Base-by-base conservation (phyloP, 2,113 vertebrate genomes). In the Vicugna pacos region DNA sequence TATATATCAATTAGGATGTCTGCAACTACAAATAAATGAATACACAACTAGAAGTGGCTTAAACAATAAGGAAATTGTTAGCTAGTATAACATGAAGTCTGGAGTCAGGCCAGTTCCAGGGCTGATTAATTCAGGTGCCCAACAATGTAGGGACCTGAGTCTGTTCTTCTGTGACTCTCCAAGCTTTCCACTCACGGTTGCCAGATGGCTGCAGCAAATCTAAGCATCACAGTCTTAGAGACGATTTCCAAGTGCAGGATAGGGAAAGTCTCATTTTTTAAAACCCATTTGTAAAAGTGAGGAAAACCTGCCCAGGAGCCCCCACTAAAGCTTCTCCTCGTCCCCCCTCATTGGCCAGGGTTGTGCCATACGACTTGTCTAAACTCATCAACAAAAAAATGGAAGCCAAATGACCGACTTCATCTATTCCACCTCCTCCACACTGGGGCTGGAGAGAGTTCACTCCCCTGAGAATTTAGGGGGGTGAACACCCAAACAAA, bases 1-100 rank as follows among this genome's bases (percentile, higher is more conserved):
- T 17, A 50, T 52, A 1, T 30, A 69, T 48, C 52, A 77, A 22
- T 83, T 79, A 88, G 14, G 48, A 84, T 79, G 24, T 69, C 73
- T 84, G n/a, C 22, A 87, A 65, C 8, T 60, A 10, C 22, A 82
- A 52, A 38, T 48, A 42, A 75, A 94, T 85, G 30, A 92, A 73
- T 50, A 89, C 2, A 80, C 48, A 93, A 79, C 32, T 32, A 30
- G 2, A 69, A 79, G 1, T 62, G 38, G 52, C 14, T 69, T 58
- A 58, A 80, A 54, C 50, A 84, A 67, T 76, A 17, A 95, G 46
- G 65, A 94, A 79, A 96, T 13, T 77, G 35, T 81, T 80, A 42
- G 77, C 42, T 32, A 80, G 82, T 8, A 35, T 64, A 16, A 90
- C 15, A 35, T 54, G 46, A 92, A 46, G 8, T 75, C 48, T 80